These are phyloP conservation scores for Calcarius lapponicus DNA, from an alignment of 2,797 vertebrate genomes.

Conservation along the genomic window DNA sequence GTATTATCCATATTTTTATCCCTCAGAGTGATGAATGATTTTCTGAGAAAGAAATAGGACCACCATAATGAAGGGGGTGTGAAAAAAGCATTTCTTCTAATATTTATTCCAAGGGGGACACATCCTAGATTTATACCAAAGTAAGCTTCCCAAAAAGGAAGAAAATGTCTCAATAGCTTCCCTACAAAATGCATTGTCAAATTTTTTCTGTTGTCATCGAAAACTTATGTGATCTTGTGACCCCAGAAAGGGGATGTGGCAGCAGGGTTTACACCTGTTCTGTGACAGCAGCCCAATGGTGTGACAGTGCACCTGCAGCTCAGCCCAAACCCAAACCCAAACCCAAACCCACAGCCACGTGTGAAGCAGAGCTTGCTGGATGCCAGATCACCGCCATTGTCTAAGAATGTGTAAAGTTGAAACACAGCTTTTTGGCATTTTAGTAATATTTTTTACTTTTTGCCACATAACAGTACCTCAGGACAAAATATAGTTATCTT, in stretches of 20 bases:
- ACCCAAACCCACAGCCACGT: neutral
- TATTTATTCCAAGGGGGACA: neutral
- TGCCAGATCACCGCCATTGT: neutral
- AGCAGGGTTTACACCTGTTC: neutral
- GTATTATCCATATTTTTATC: neutral
- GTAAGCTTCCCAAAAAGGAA: neutral
- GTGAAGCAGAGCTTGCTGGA: neutral
- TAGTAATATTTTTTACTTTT: neutral
- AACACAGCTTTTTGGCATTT: neutral
- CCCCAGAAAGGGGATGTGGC: neutral
- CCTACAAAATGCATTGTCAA: neutral
- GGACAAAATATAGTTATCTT: neutral
- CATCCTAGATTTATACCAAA: neutral
- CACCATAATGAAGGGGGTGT: neutral
- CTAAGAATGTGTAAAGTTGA: neutral
- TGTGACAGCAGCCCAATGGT: rapidly evolving
- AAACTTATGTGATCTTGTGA: neutral
- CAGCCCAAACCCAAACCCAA: neutral
- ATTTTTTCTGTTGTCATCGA: neutral
- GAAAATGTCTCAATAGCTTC: neutral
- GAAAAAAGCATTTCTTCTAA: neutral
- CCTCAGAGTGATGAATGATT: neutral
- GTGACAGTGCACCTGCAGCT: neutral
- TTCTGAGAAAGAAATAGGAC: neutral
- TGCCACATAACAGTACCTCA: neutral